These are phyloP conservation scores for Drosophila littoralis DNA, from an alignment of 1,140 invertebrate genomes.

Conservation along the genomic window DNA sequence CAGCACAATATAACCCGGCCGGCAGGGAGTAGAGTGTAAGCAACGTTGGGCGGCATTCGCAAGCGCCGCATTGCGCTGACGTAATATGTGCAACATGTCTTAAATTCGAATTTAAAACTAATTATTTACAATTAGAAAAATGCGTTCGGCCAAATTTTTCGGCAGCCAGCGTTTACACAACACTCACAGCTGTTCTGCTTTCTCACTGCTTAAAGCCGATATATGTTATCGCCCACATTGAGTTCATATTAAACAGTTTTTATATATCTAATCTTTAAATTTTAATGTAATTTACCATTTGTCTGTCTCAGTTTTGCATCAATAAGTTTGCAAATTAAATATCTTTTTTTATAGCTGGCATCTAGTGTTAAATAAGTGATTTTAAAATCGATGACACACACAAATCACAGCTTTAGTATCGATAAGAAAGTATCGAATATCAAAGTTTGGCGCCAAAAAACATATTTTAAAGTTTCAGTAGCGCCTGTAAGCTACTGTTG, in stretches of 20 bases:
- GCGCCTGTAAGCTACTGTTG: not conserved
- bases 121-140: slow-evolving; percentile 54
- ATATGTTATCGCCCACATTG: not conserved
- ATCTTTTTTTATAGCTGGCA: too few relatives aligned
- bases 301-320: not conserved
- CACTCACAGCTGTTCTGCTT: slow-evolving; percentile 39
- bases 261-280: too few relatives aligned
- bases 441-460: not conserved
- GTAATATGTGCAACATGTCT: slow-evolving; percentile 71
- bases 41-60: slow-evolving; percentile 44
- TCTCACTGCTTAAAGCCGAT: not conserved
- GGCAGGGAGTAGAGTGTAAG: slow-evolving; percentile 57
- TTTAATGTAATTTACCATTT: too few relatives aligned
- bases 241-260: too few relatives aligned
- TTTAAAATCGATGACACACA: not conserved
- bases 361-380: not conserved
- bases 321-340: not conserved
- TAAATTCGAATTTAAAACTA: slow-evolving; percentile 24
- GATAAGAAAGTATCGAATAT: slow-evolving; percentile 1
- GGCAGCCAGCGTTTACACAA: slow-evolving; percentile 67
- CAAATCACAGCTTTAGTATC: not conserved
- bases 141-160: slow-evolving; percentile 43
- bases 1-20: slow-evolving; percentile 79
- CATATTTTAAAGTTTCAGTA: not conserved
- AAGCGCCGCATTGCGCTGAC: slow-evolving; percentile 43